These are phyloP conservation scores for Plusia festucae DNA, from an alignment of 2,888 invertebrate genomes.

Conservation along the genomic window DNA sequence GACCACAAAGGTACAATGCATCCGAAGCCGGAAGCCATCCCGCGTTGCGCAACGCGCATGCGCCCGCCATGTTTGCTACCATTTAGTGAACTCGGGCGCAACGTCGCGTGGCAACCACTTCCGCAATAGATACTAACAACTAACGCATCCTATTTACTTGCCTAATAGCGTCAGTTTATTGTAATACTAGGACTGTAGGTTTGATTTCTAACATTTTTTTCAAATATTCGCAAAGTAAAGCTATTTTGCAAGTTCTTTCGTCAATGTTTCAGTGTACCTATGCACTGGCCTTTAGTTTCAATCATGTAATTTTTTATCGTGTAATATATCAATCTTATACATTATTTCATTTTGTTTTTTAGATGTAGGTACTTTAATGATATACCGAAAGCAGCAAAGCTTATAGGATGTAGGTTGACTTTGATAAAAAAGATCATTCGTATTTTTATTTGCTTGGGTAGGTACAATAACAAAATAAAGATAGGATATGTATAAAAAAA, in stretches of 20 bases:
- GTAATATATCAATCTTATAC: too few species aligned
- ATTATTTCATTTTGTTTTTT: too few species aligned
- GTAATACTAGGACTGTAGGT: neutral
- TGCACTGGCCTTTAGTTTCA: too few species aligned
- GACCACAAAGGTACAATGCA: slow-evolving; percentile 28
- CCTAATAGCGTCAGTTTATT: slow-evolving; percentile 39
- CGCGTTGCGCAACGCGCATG: slow-evolving; percentile 53
- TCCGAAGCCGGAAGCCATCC: slow-evolving; percentile 52
- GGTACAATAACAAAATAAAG: too few species aligned
- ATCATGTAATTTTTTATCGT: too few species aligned
- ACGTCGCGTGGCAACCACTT: slow-evolving; percentile 65
- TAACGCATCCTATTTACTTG: slow-evolving; percentile 41
- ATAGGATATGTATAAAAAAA: too few species aligned
- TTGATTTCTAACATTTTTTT: neutral
- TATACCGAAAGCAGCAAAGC: too few species aligned
- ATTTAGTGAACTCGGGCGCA: slow-evolving; percentile 67
- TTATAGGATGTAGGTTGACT: neutral
- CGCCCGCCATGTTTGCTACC: slow-evolving; percentile 47
- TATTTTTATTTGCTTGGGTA: too few species aligned
- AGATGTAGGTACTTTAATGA: too few species aligned
- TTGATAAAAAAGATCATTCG: too few species aligned
- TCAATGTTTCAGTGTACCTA: too few species aligned
- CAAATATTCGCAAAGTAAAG: neutral
- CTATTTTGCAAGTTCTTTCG: neutral
- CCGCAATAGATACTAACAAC: slow-evolving; percentile 48